Conservation (phyloP, 2,113 vertebrate genomes). For the Spermophilus dauricus region DNA sequence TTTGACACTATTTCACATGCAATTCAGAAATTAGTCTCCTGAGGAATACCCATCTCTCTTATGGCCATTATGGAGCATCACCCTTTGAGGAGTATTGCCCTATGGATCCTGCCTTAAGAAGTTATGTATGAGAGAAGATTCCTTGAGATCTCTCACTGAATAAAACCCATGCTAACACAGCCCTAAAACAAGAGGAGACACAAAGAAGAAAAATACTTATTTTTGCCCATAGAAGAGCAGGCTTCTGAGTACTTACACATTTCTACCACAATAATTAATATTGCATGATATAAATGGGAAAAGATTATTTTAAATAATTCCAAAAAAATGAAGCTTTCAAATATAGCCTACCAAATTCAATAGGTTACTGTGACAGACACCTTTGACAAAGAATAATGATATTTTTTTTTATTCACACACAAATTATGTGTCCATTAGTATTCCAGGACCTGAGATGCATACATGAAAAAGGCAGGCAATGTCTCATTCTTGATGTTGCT, state of each 20-base stretch:
- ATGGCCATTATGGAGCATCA: conserved; percentile 45
- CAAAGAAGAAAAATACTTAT: background rate
- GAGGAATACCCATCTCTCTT: conserved; percentile 49
- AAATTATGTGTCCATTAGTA: background rate
- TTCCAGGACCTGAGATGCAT: background rate
- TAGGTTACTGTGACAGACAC: background rate
- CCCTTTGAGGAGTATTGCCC: conserved; percentile 60
- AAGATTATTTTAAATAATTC: conserved; percentile 53
- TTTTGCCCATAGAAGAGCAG: background rate
- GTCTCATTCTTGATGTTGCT: background rate
- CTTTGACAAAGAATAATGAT: background rate
- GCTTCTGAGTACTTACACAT: background rate
- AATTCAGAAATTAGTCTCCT: conserved; percentile 74
- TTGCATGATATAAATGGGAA: conserved; percentile 7
- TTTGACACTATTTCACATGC: conserved; percentile 61
- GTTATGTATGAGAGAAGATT: conserved; percentile 62
- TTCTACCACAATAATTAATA: conserved; percentile 69
- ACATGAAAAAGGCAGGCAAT: background rate
- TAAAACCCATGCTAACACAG: background rate
- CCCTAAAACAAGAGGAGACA: conserved; percentile 38
- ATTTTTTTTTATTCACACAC: background rate
- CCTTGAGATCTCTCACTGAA: conserved; percentile 64
- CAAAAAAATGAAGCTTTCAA: background rate
- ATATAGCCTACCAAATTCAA: background rate
- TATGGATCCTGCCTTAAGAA: conserved; percentile 49